Percentiles rank a stretch among this genome's conserved stretches.
Conservation (phyloP, 2,888 invertebrate species). For the Andrena fulva region DNA sequence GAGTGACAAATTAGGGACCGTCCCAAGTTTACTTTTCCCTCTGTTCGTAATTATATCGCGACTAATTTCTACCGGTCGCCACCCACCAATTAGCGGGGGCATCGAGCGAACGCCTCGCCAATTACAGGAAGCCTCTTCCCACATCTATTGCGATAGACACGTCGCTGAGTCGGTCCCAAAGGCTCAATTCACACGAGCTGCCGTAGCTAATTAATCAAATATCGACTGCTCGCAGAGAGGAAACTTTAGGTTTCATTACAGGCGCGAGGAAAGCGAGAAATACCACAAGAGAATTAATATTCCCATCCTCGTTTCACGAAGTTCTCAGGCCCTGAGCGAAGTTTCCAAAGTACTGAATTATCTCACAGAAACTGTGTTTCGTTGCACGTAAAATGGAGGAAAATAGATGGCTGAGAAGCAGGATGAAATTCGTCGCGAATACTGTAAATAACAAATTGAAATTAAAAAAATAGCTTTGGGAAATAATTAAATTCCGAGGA, state of each 20-base stretch:
- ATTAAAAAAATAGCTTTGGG: no score
- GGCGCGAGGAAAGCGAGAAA: slow-evolving; percentile 1
- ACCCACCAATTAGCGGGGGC: slow-evolving; percentile 65
- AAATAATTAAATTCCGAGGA: no score
- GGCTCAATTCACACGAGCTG: slow-evolving; percentile 51
- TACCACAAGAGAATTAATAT: slow-evolving; percentile 4
- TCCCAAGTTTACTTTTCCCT: slow-evolving; percentile 42
- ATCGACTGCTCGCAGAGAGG: slow-evolving; percentile 27
- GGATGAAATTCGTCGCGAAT: not conserved
- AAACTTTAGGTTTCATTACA: slow-evolving; percentile 20
- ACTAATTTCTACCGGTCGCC: slow-evolving; percentile 60
- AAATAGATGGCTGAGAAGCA: not conserved
- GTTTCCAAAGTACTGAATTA: not conserved
- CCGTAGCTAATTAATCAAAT: slow-evolving; percentile 58
- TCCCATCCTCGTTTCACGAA: slow-evolving; percentile 24
- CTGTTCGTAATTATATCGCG: slow-evolving; percentile 52
- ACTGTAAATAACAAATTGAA: no score
- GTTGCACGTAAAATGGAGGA: not conserved
- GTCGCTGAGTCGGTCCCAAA: slow-evolving; percentile 42
- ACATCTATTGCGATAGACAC: slow-evolving; percentile 51
- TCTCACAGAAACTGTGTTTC: not conserved
- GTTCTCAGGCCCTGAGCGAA: not conserved
- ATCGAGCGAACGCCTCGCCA: slow-evolving; percentile 63
- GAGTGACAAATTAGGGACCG: slow-evolving; percentile 40
- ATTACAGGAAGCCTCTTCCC: slow-evolving; percentile 68